These are phyloP conservation scores for Heterocephalus glaber DNA, from an alignment of 2,113 vertebrate species.

Conservation along the genomic window DNA sequence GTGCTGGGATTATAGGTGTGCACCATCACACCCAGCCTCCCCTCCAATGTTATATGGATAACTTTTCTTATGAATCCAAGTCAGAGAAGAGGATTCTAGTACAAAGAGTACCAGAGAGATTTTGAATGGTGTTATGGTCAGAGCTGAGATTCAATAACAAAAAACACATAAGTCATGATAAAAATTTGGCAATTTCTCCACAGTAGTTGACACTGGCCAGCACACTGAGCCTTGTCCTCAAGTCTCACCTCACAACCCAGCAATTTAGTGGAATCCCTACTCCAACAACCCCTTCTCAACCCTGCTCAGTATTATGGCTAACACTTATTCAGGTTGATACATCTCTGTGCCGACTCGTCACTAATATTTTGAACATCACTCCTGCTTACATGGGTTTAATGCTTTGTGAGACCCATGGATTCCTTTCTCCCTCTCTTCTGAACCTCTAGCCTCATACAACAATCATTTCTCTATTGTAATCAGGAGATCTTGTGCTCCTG, in stretches of 20 bases:
- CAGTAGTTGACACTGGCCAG: neutral
- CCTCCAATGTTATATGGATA: neutral
- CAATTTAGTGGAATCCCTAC: neutral
- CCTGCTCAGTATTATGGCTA: neutral
- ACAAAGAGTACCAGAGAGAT: neutral
- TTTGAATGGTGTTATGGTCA: neutral
- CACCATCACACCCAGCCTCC: too few relatives aligned
- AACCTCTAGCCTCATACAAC: neutral
- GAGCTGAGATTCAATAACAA: neutral
- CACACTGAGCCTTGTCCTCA: neutral
- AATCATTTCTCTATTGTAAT: neutral
- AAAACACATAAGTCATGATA: neutral
- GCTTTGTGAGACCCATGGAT: neutral
- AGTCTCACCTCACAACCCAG: neutral
- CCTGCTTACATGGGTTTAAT: neutral
- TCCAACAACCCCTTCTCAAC: neutral
- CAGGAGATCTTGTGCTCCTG: neutral
- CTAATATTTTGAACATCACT: neutral
- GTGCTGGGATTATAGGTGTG: too few relatives aligned
- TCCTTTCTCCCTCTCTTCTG: neutral
- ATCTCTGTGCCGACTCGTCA: neutral
- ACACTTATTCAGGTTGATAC: neutral
- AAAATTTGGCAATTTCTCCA: neutral
- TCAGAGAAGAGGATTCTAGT: neutral
- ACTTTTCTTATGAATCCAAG: neutral